Conservation (phyloP, 2,797 vertebrate genomes). For the Pseudopleuronectes americanus region DNA sequence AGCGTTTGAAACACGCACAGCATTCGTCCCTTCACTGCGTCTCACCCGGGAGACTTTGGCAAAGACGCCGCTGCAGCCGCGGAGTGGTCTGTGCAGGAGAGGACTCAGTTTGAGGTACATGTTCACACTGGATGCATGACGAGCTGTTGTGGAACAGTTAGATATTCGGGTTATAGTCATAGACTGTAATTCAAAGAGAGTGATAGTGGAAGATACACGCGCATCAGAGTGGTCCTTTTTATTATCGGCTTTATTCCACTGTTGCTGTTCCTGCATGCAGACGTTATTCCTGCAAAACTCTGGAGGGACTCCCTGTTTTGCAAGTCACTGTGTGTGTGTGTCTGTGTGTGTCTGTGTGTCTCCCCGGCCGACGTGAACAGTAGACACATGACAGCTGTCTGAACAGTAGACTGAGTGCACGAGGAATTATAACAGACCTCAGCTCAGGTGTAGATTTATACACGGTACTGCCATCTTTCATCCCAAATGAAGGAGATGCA, state of each 20-base stretch:
- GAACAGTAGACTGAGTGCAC: background rate
- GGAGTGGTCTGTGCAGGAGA: slow-evolving; percentile 14
- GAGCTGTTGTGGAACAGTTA: no score
- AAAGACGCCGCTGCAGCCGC: background rate
- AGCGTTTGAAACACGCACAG: slow-evolving; percentile 47
- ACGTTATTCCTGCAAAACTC: background rate
- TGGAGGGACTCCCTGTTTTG: slow-evolving; percentile 44
- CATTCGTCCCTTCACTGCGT: slow-evolving; percentile 4
- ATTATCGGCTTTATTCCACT: background rate
- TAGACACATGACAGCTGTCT: slow-evolving; percentile 33
- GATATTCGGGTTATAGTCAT: no score
- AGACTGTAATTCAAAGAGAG: no score
- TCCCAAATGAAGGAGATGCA: background rate
- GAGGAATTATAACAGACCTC: background rate
- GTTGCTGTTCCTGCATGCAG: no score
- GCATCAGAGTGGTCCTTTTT: background rate
- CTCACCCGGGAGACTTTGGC: background rate
- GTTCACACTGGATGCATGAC: slow-evolving; percentile 4
- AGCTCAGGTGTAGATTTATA: background rate
- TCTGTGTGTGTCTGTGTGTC: background rate
- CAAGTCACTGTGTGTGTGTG: slow-evolving; percentile 63
- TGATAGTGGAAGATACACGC: background rate
- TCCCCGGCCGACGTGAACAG: slow-evolving; percentile 32
- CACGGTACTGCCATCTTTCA: background rate
- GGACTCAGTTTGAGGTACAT: slow-evolving; percentile 19